A percentile compares a stretch with the other conserved stretches of the same genome.
Evolutionary conservation across 2,888 invertebrate genomes (phyloP).

Genomic region (Harpalus rubripes): DNA sequence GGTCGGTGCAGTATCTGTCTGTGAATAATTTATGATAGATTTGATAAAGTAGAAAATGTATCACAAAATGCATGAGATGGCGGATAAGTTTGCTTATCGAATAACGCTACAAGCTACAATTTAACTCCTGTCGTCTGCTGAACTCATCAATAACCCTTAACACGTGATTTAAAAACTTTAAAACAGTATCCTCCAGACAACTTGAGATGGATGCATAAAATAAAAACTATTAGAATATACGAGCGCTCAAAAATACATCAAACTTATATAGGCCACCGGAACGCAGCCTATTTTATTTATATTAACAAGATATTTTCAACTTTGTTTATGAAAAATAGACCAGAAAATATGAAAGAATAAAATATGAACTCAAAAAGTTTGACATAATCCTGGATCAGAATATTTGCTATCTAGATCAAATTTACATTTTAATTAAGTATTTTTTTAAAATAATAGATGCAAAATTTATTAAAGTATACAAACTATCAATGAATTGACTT

Average conservation of each 20-base stretch:
- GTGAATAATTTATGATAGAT: conserved; percentile 14
- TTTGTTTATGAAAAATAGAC: background rate
- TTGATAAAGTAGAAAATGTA: conserved; percentile 22
- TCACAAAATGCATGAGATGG: conserved; percentile 30
- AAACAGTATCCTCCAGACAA: conserved; percentile 55
- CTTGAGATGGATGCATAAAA: conserved; percentile 56
- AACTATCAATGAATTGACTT: too few relatives aligned
- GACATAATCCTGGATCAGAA: background rate
- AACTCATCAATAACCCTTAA: conserved; percentile 53
- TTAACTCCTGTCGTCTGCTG: conserved; percentile 30
- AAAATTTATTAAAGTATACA: too few relatives aligned
- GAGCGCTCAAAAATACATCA: conserved; percentile 46
- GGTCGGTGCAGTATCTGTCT: background rate
- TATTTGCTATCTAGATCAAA: background rate
- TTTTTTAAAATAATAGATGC: background rate
- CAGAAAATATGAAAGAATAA: background rate
- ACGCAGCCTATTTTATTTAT: background rate
- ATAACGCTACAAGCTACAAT: conserved; percentile 49
- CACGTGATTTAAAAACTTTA: conserved; percentile 56
- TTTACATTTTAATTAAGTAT: background rate
- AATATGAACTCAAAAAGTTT: background rate
- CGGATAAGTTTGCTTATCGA: conserved; percentile 44
- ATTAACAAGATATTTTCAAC: background rate
- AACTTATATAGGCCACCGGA: conserved; percentile 31
- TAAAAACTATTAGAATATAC: conserved; percentile 56